Evolutionary conservation across 2,113 vertebrate species (phyloP).

Genomic region (Tyto alba): DNA sequence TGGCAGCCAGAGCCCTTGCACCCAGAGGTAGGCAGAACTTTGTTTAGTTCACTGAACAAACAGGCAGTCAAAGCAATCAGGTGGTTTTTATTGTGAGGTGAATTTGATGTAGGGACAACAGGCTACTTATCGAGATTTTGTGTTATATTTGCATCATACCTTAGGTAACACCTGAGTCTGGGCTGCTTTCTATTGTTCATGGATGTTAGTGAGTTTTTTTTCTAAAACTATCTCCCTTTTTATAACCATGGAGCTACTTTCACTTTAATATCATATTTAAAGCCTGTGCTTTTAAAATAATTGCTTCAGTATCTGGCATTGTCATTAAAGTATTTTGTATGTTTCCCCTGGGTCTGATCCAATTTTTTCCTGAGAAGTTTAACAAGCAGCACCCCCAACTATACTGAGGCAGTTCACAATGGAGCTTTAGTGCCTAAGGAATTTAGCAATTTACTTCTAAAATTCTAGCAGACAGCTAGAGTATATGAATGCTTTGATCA

Average conservation of each 20-base stretch:
- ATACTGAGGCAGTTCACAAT: not conserved
- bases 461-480: not conserved
- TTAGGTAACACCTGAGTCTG: not conserved
- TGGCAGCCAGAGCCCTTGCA: not conserved
- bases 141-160: not conserved
- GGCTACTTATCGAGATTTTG: not conserved
- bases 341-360: conserved; percentile 17
- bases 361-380: not conserved
- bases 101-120: not conserved
- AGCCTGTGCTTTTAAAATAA: not conserved
- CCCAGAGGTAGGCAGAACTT: not conserved
- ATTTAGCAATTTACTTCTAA: not conserved
- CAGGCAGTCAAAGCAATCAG: not conserved
- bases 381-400: not conserved
- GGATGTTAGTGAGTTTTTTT: not conserved
- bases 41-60: not conserved
- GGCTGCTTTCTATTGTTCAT: not conserved
- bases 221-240: not conserved
- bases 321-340: conserved; percentile 24
- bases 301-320: not conserved
- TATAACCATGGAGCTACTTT: not conserved
- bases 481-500: not conserved
- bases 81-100: not conserved
- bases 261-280: not conserved
- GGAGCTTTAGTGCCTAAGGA: not conserved